Evolutionary conservation across 1,140 invertebrate species (phyloP).

Genomic region (Procambarus virginalis): DNA sequence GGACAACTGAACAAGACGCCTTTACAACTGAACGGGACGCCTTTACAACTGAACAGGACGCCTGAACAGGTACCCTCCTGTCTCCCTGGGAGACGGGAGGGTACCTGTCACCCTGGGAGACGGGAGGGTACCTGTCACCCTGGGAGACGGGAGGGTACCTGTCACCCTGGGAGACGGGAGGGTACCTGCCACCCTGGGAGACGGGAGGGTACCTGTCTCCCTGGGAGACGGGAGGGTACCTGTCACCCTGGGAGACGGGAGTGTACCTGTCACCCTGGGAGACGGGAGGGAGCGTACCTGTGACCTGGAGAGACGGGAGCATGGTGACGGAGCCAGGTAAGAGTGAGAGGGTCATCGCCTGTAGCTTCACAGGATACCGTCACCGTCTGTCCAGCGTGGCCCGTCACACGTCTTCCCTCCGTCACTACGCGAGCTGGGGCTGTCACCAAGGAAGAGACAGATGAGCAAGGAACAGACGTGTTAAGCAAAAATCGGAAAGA

Average conservation of each 20-base stretch:
- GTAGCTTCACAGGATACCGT: conserved; percentile 58
- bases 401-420: conserved; percentile 55
- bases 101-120: no score
- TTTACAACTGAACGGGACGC: no score
- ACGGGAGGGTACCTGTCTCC: not conserved
- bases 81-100: no score
- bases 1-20: no score
- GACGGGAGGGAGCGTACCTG: not conserved
- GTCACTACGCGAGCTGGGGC: conserved; percentile 59
- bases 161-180: no score
- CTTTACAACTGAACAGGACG: no score
- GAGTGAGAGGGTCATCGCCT: conserved; percentile 51
- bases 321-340: conserved; percentile 61
- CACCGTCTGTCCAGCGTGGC: conserved; percentile 56
- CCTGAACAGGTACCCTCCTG: no score
- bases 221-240: not conserved
- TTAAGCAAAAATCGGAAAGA: no score
- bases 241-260: no score
- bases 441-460: conserved; percentile 7
- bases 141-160: no score
- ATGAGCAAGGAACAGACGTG: not conserved
- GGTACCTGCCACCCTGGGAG: not conserved
- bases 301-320: conserved; percentile 40
- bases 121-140: no score
- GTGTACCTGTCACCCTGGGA: not conserved